Conservation (phyloP, 2,888 invertebrate genomes). For the Chloroclystis v-ata region DNA sequence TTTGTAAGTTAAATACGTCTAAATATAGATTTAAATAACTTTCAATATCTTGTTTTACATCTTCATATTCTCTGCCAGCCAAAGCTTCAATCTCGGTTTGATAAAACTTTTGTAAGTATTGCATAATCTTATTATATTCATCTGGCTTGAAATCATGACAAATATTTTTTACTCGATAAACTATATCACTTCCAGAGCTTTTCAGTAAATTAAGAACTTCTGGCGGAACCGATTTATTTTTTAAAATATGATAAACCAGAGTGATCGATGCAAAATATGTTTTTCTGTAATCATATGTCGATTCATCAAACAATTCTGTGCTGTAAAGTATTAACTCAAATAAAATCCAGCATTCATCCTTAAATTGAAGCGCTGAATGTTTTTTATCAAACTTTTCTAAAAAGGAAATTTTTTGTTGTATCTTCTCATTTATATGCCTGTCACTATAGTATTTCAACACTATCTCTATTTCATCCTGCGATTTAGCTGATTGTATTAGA, state of each 20-base stretch:
- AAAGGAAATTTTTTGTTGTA: conserved; percentile 10
- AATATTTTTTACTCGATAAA: background rate
- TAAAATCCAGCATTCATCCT: conserved; percentile 17
- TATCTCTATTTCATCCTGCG: conserved; percentile 30
- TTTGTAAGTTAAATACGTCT: conserved; percentile 7
- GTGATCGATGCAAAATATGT: conserved; percentile 1
- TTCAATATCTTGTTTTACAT: background rate
- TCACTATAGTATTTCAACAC: conserved; percentile 40
- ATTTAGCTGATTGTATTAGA: conserved; percentile 34
- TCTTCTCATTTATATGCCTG: conserved; percentile 22
- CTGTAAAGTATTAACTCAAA: conserved; percentile 20
- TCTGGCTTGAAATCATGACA: background rate
- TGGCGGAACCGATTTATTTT: conserved; percentile 14
- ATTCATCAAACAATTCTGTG: conserved; percentile 6
- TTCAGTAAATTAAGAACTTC: conserved; percentile 3
- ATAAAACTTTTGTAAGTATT: conserved; percentile 14
- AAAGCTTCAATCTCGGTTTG: conserved; percentile 1
- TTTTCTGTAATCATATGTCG: background rate
- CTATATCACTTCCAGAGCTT: background rate
- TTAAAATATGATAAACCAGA: conserved; percentile 17
- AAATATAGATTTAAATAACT: conserved; percentile 3
- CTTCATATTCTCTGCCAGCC: background rate
- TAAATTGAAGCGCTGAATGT: conserved; percentile 10
- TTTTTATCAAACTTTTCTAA: conserved; percentile 7
- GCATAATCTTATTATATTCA: conserved; percentile 12